Evolutionary conservation across 2,113 vertebrate genomes (phyloP).

Genomic region (Cinclus mexicanus): DNA sequence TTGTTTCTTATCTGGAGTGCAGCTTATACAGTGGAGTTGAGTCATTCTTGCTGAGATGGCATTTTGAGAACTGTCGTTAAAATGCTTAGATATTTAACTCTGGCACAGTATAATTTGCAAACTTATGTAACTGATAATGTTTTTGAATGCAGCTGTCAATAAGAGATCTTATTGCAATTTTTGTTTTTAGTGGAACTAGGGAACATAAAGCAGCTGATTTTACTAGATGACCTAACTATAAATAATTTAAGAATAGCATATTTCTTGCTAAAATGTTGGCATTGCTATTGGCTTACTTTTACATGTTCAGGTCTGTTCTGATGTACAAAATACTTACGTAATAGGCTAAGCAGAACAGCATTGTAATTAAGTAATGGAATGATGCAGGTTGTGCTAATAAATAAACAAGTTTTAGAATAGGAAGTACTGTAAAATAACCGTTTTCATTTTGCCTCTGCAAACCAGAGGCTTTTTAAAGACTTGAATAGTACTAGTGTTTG

Average conservation of each 20-base stretch:
- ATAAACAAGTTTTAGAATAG: neutral
- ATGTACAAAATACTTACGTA: neutral
- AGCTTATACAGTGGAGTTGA: conserved; percentile 20
- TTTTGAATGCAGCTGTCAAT: conserved; percentile 67
- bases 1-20: conserved; percentile 48
- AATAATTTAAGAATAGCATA: neutral
- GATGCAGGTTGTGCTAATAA: conserved; percentile 23
- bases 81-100: conserved; percentile 63
- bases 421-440: neutral
- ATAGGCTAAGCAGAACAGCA: neutral
- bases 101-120: conserved; percentile 45
- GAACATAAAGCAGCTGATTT: conserved; percentile 19
- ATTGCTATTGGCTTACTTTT: neutral
- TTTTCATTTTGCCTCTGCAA: neutral
- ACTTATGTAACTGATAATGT: conserved; percentile 64
- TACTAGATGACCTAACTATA: neutral
- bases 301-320: neutral
- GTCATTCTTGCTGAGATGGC: conserved; percentile 58
- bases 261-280: neutral
- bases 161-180: conserved; percentile 37
- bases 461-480: neutral
- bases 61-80: conserved; percentile 47
- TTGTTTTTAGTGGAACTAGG: neutral
- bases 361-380: conserved; percentile 20
- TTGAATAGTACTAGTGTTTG: neutral